Evolutionary conservation across 2,888 invertebrate species (phyloP), one percentile per base, ranked within the genome.

Genomic region (Hyposoter dolosus): DNA sequence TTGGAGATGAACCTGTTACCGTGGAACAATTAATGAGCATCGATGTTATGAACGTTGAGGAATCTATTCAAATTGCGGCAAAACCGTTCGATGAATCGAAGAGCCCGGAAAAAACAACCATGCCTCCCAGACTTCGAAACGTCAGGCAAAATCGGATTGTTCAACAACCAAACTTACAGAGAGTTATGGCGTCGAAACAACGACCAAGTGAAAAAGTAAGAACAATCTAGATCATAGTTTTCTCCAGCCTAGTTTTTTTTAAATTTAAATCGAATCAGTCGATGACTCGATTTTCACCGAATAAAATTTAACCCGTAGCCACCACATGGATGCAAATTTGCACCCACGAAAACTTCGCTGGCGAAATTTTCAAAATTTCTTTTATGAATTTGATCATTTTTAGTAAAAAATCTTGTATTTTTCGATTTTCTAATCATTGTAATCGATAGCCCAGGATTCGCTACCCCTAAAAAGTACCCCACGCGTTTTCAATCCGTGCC

Each of bases 1-100:
- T 93, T 91, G 92, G 91, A 23, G 92, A 90, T 71, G 93, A 93
- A 89, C 90, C 92, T 68, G 93, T 90, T 82, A 92, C 92, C 83
- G 85, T 93, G 84, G 95, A 96, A 47, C 96, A 96, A 87, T 95
- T 96, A 63, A 96, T 97, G 95, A 96, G 97, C 86, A 96, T 97
- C 90, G 93, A 93, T 83, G 92, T 93, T 90, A 93, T 93, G 90
- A 93, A 92, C 86, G 91, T 93, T 77, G 90, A 91, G 69, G 93
- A 93, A 89, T 93, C 92, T 65, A 93, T 93, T 91, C 93, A 92
- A 88, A 92, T 93, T n/a, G n/a, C n/a, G 92, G 91, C 92, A 60
- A 93, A 19, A 17, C 10, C 3, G 12, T 10, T 3, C 12, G 63
- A 17, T n/a, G 10, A n/a, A 45, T 40, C 40, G 5, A 10, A 32